Evolutionary conservation across 1,140 invertebrate genomes (phyloP), one percentile per base, ranked within the genome.

Genomic region (Copidosoma floridanum): DNA sequence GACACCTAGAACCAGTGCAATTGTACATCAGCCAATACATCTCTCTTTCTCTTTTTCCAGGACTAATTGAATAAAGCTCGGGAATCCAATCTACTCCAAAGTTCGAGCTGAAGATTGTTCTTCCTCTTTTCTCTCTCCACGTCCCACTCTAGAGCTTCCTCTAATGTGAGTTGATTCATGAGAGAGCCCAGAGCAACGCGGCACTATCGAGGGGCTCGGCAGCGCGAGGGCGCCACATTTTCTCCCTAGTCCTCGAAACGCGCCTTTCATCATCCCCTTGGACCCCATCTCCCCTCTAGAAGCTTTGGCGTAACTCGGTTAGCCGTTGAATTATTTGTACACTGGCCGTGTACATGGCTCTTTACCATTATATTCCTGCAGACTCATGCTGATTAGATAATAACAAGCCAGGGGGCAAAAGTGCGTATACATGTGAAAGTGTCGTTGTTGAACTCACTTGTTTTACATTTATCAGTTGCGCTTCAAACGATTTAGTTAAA

Each of bases 111-210:
- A 74, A 75, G 73, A 78, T 79, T 73, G 75, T 57, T 65, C 65
- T 65, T 67, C 66, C 55, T 56, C 40, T 14, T 8, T n/a, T 26
- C 18, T 16, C 27, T n/a, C 14, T 47, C 8, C 18, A 43, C 24
- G 5, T 50, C 56, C 54, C 68, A 68, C 64, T 55, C 66, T 48
- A 57, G 61, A 66, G 68, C 66, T 50, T 65, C 63, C 65, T 59
- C 69, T 80, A 80, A 80, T 80, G 65, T 73, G 73, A 78, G 73
- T 80, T 80, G 78, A 80, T 80, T 80, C 78, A 80, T 79, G 78
- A 75, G 77, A n/a, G n/a, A n/a, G n/a, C n/a, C n/a, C n/a, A n/a
- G n/a, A 71, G 64, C 37, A 70, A 65, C 75, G 67, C 71, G 70
- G 65, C 62, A 52, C 58, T 57, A 63, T 62, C 66, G 71, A 73